Conservation (phyloP, 2,797 vertebrate species). For the Lemur catta region DNA sequence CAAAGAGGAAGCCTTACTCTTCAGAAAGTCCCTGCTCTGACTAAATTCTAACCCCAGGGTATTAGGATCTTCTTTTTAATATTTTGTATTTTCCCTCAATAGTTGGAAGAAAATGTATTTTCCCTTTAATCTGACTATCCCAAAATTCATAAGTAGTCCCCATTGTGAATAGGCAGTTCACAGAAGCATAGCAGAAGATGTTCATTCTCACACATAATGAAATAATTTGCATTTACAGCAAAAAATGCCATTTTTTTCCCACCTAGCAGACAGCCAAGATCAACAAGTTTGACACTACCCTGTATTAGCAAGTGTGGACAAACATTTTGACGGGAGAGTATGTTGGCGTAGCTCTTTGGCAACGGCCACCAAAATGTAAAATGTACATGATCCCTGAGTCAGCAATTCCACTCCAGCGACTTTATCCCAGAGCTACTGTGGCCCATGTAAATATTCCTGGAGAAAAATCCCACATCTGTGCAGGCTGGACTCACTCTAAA, state of each 20-base stretch:
- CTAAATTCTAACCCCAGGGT: neutral
- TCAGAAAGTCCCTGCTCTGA: neutral
- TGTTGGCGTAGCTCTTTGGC: neutral
- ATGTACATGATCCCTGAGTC: neutral
- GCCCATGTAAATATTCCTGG: accelerated
- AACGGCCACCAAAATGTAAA: neutral
- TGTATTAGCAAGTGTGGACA: neutral
- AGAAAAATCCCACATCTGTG: neutral
- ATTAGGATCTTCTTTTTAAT: neutral
- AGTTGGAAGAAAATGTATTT: neutral
- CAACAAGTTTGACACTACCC: neutral
- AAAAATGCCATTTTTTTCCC: neutral
- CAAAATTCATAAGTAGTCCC: neutral
- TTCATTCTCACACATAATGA: neutral
- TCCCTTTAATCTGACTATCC: neutral
- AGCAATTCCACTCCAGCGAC: neutral
- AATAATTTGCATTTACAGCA: slow-evolving; percentile 39
- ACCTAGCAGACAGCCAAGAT: neutral
- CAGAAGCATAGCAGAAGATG: neutral
- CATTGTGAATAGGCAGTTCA: neutral
- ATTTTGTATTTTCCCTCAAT: neutral
- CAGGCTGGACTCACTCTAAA: neutral
- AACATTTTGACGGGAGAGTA: neutral
- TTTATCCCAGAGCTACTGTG: neutral
- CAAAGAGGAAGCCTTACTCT: neutral